These are phyloP conservation scores for Poicephalus meyeri DNA, from an alignment of 2,113 vertebrate species.

Conservation along the genomic window DNA sequence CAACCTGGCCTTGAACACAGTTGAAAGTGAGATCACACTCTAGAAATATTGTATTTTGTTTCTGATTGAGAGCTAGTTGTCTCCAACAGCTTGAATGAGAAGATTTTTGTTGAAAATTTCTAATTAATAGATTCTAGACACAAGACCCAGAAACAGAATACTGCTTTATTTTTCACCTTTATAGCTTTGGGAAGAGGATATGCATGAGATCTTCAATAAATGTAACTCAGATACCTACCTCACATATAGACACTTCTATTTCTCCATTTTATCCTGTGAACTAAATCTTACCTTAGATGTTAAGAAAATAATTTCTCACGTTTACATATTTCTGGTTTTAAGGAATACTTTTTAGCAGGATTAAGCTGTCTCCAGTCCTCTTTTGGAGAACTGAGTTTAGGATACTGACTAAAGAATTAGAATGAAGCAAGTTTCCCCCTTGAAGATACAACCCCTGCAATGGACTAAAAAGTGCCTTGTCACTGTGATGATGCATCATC, in stretches of 20 bases:
- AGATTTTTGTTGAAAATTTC: neutral
- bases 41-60: neutral
- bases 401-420: neutral
- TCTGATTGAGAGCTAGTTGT: neutral
- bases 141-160: neutral
- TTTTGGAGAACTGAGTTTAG: neutral
- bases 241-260: neutral
- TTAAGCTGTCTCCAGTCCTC: neutral
- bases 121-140: neutral
- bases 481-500: accelerated
- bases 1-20: too few species aligned
- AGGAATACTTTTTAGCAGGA: neutral
- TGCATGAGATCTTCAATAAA: neutral
- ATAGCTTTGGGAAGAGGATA: neutral
- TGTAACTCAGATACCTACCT: neutral
- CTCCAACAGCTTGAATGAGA: neutral
- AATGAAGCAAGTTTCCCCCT: neutral
- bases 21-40: neutral
- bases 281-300: neutral
- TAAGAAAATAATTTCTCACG: neutral
- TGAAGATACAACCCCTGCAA: neutral
- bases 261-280: neutral
- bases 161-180: neutral
- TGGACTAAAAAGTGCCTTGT: neutral
- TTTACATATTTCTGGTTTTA: neutral